Percentiles rank a stretch among this genome's conserved stretches.
Evolutionary conservation across 2,797 vertebrate species (phyloP).

Genomic region (Ptychadena robeensis): DNA sequence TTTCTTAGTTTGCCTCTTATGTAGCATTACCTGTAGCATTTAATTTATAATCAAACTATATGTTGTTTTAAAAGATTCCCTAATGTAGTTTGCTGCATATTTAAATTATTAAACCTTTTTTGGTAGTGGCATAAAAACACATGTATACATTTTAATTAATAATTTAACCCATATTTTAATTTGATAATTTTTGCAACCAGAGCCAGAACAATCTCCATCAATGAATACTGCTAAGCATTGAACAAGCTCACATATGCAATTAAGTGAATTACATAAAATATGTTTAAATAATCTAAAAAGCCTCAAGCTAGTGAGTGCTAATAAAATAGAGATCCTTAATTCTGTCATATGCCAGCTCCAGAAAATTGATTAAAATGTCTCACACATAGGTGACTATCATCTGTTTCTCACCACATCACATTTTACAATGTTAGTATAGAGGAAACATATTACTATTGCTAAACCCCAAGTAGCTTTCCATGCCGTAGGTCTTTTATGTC

Average conservation of each 20-base stretch:
- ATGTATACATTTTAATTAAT: neutral
- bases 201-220: conserved; percentile 56
- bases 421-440: too few species aligned
- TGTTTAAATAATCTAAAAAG: conserved; percentile 66
- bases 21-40: too few species aligned
- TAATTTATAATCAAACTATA: too few species aligned
- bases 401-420: conserved; percentile 65
- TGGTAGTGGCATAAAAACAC: too few species aligned
- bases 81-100: neutral
- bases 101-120: too few species aligned
- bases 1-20: too few species aligned
- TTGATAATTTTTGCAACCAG: conserved; percentile 32
- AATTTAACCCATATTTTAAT: neutral
- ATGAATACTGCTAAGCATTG: conserved; percentile 62
- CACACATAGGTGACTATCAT: conserved; percentile 64
- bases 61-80: too few species aligned
- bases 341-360: conserved; percentile 27
- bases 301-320: conserved; percentile 50
- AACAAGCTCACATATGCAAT: conserved; percentile 66
- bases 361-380: conserved; percentile 64
- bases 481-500: too few species aligned
- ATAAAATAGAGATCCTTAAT: conserved; percentile 48
- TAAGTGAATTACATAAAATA: conserved; percentile 67
- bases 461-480: too few species aligned
- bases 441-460: too few species aligned